A percentile compares a stretch with the other conserved stretches of the same genome.
Conservation (phyloP, 2,888 invertebrate species). For the Stegophylla sp. region DNA sequence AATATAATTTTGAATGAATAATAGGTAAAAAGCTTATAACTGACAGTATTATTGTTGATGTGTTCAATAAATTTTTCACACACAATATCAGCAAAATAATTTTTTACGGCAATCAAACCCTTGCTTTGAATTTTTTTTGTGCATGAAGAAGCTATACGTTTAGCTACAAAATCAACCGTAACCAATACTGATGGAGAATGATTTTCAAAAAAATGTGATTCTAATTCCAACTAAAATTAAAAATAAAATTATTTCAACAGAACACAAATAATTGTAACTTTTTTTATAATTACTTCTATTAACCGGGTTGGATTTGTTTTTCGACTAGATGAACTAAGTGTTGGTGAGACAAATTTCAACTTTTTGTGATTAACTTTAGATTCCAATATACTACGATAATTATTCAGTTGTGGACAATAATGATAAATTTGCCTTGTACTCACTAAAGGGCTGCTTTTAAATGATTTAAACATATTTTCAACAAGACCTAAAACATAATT, state of each 20-base stretch:
- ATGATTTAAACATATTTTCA: constrained; percentile 7
- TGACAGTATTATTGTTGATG: background rate
- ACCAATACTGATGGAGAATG: constrained; percentile 59
- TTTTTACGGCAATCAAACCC: constrained; percentile 56
- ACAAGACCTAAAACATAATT: background rate
- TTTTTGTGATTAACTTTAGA: constrained; percentile 41
- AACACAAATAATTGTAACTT: background rate
- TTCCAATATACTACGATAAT: constrained; percentile 37
- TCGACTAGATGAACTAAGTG: constrained; percentile 7
- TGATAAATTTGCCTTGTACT: constrained; percentile 39
- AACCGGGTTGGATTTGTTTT: constrained; percentile 30
- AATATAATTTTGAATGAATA: background rate
- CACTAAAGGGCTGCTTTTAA: constrained; percentile 12
- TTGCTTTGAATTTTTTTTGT: constrained; percentile 60
- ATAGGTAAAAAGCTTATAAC: background rate
- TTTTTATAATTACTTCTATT: constrained; percentile 19
- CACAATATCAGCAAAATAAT: constrained; percentile 47
- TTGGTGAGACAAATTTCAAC: constrained; percentile 38
- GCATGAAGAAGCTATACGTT: constrained; percentile 60
- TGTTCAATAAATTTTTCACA: constrained; percentile 32
- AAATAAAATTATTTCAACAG: background rate
- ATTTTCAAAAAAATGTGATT: constrained; percentile 60
- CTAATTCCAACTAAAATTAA: constrained; percentile 59
- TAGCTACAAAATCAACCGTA: constrained; percentile 60
- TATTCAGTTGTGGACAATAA: constrained; percentile 52